Conservation (phyloP, 2,797 vertebrate genomes). For the Crocidura indochinensis region DNA sequence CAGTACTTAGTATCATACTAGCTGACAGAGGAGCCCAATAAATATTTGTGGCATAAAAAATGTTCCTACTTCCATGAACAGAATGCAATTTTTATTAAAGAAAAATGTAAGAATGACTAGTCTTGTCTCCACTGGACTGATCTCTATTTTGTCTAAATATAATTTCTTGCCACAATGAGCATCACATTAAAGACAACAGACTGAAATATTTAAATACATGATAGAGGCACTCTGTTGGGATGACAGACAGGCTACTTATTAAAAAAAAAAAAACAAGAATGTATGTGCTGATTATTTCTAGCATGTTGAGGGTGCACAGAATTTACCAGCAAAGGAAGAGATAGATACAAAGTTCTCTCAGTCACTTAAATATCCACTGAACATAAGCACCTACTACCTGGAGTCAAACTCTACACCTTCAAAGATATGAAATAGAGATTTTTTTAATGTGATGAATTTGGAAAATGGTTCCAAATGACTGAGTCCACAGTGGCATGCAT, state of each 20-base stretch:
- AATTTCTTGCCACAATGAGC: not conserved
- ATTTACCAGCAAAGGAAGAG: not conserved
- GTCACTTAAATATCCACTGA: not conserved
- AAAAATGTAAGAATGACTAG: not conserved
- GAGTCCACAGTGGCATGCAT: not conserved
- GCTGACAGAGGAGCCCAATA: not conserved
- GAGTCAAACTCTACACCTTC: slow-evolving; percentile 25
- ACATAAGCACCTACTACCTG: not conserved
- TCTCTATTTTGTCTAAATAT: not conserved
- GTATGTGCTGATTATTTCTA: not conserved
- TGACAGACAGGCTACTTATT: not conserved
- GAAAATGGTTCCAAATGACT: not conserved
- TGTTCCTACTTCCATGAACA: not conserved
- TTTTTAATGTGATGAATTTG: not conserved
- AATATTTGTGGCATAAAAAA: not conserved
- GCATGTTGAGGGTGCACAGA: no score
- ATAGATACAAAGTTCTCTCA: not conserved
- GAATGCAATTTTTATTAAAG: not conserved
- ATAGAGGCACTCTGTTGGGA: not conserved
- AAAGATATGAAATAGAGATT: not conserved
- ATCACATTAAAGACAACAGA: not conserved
- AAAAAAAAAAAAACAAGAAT: slow-evolving; percentile 10
- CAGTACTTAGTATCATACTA: not conserved
- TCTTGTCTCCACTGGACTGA: not conserved
- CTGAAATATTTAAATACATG: not conserved